phyloP scores from a whole-genome alignment of 2,797 vertebrate species.

The Falco columbarius region DNA sequence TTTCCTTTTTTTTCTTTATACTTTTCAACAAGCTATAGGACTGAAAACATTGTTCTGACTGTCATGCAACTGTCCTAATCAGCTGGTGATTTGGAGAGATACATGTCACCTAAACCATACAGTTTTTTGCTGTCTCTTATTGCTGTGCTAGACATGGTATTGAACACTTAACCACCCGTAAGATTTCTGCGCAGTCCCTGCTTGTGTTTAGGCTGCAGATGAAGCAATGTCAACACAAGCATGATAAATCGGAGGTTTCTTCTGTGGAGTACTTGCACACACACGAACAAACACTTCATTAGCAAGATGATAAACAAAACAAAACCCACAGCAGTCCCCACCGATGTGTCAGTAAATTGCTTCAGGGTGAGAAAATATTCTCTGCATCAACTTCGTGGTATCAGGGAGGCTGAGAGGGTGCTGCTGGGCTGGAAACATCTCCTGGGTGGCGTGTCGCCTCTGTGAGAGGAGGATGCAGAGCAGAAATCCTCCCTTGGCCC shows the following conservation, averaged over 20 bases:
- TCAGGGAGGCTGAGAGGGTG: neutral
- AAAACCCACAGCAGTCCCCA: conserved; percentile 14
- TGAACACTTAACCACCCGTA: neutral
- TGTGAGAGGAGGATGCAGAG: neutral
- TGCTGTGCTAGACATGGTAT: neutral
- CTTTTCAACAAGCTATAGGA: neutral
- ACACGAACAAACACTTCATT: conserved; percentile 40
- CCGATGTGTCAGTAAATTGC: neutral
- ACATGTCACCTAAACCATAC: neutral
- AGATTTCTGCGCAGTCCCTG: neutral
- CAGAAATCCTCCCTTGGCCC: neutral
- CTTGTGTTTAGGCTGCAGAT: conserved; percentile 19
- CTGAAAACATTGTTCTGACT: neutral
- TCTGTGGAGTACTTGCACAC: neutral
- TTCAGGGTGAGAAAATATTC: conserved; percentile 20
- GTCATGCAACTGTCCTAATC: neutral
- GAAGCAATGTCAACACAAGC: conserved; percentile 22
- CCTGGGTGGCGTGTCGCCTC: neutral
- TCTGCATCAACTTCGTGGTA: neutral
- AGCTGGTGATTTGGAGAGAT: neutral
- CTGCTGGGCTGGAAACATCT: neutral
- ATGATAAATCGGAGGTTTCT: conserved; percentile 45
- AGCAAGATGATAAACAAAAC: conserved; percentile 17
- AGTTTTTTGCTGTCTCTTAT: neutral
- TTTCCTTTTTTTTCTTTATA: neutral